Conservation (phyloP, 2,888 invertebrate species). For the Drosophila trichaetosa region DNA sequence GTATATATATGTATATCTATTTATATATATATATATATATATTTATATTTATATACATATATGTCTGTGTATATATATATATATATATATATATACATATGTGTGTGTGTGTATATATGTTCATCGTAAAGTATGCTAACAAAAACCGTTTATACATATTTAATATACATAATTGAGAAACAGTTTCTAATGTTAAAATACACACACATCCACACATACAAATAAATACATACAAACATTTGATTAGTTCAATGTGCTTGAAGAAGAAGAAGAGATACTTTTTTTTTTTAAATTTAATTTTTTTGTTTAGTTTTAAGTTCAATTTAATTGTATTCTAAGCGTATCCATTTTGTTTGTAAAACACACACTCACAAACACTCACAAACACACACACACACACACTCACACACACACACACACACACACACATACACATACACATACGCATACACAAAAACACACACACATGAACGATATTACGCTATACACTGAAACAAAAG, state of each 20-base stretch:
- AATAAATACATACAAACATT: conserved; percentile 11
- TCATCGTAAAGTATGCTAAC: conserved; percentile 47
- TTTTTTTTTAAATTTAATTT: conserved; percentile 47
- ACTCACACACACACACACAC: conserved; percentile 14
- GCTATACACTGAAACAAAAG: conserved; percentile 48
- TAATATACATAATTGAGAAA: conserved; percentile 27
- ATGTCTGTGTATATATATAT: conserved; percentile 1
- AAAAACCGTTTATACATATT: conserved; percentile 33
- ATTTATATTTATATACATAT: conserved; percentile 5
- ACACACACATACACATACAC: conserved; percentile 21
- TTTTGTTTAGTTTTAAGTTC: conserved; percentile 75
- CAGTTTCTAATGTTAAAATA: conserved; percentile 45
- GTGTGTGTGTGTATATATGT: conserved; percentile 41
- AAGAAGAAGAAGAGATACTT: conserved; percentile 7
- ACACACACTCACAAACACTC: conserved; percentile 39
- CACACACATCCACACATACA: conserved; percentile 24
- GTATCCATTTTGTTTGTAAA: conserved; percentile 69
- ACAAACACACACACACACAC: conserved; percentile 11
- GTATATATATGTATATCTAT: conserved; percentile 27
- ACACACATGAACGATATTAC: conserved; percentile 52
- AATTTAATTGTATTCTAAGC: conserved; percentile 74
- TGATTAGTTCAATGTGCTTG: conserved; percentile 58
- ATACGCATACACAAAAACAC: conserved; percentile 22
- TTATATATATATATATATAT: conserved; percentile 4
- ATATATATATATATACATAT: conserved; percentile 15